Evolutionary conservation across 1,140 invertebrate genomes (phyloP), one percentile per base, ranked within the genome.

Genomic region (Temnothorax longispinosus): DNA sequence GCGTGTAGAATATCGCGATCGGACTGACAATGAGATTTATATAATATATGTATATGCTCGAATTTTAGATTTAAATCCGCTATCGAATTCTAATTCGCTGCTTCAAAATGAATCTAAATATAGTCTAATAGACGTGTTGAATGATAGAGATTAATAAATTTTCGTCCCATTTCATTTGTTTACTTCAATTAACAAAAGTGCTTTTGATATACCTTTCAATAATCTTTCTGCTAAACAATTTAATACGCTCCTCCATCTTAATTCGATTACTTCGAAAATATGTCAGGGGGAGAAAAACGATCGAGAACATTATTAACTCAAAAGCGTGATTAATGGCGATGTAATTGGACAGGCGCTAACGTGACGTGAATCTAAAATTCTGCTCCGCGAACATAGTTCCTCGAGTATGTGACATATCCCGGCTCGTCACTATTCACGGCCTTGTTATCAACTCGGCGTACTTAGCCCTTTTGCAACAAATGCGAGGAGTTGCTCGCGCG

Each of bases 261-360:
- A 82, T 60, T 50, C 32, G 27, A 75, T 74, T 84, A 74, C n/a
- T n/a, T 74, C n/a, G 52, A 62, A 50, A 60, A 60, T 47, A n/a
- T 58, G 69, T 27, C 38, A 4, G 2, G 11, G 3, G 6, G 11
- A 11, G 7, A 58, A 54, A 58, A 41, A 32, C 65, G 52, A 27
- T 72, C 54, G 27, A 50, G 11, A 75, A 41, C 35, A 27, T 80
- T 50, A 54, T 80, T 65, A 56, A 75, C 54, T 84, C 47, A 75
- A 84, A 75, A 13, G 54, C 15, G 50, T 60, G 80, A 75, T 81
- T 81, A 81, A 81, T 72, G 50, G 38, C 50, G 21, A 44, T 27
- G 35, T 72, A 60, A 84, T 84, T 74, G 69, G 69, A 62, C 69
- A 84, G 47, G 54, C 62, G 80, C 41, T 62, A 84, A 81, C 64